Evolutionary conservation across 2,797 vertebrate species (phyloP), one percentile per base, ranked within the genome.

Genomic region (Oceanodroma leucorhoa): DNA sequence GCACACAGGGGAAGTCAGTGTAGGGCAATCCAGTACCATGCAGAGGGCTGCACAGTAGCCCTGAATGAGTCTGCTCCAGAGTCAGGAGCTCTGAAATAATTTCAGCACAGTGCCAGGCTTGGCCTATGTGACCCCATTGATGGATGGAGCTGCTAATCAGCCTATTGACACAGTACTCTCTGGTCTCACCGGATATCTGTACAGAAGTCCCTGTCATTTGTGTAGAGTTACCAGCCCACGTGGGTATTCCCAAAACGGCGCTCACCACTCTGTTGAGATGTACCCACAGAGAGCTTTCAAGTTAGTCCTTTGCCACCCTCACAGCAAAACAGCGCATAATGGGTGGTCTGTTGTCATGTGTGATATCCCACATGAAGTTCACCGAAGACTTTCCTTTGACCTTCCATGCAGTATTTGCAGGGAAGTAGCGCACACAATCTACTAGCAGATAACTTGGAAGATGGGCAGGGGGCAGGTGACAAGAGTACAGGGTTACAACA

Each of bases 191-290:
- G 27, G 40, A 8, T 66, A 18, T 34, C 34, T 57, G 45, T 61
- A 34, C 65, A 54, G 38, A 82, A 71, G 34, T 57, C 23, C 15
- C 32, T 61, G 21, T 51, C 20, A 22, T 62, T 79, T 84, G 14
- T 54, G 21, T 40, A n/a, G 51, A 61, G 26, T 76, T 72, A 55
- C 22, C 1, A 2, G 20, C 29, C 15, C 22, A 19, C 0, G 0
- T 18, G 15, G 15, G 12, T n/a, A 32, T 83, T 84, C 30, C 51
- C 46, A 60, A 67, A 81, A 36, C 23, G 57, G 11, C 46, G 15
- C 11, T 84, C 22, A 57, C 21, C 26, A 3, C 41, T 34, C 32
- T 40, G 5, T 40, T 83, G 73, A 57, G 26, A n/a, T 40, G 13
- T 1, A 71, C 7, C 10, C 65, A 45, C 32, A 27, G 29, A 78